Evolutionary conservation across 2,888 invertebrate genomes (phyloP), one percentile per base, ranked within the genome.

Genomic region (Lathronympha strigana): DNA sequence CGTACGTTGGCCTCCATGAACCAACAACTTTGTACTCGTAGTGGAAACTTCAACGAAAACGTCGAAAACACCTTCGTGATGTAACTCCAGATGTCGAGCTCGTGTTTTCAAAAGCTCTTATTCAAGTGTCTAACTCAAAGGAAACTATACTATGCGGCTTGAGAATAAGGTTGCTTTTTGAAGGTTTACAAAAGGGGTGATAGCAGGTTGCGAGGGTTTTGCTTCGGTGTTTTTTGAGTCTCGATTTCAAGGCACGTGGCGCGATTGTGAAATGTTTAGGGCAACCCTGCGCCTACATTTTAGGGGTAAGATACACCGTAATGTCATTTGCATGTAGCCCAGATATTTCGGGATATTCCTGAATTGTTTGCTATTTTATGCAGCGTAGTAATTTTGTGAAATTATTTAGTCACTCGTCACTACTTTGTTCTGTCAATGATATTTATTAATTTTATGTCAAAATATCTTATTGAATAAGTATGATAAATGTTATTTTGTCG

Each of bases 161-260:
- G n/a, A 4, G 0, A 17, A 45, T 6, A 57, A 45, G 55, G 57
- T 45, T 19, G 45, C n/a, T 19, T 31, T 57, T 45, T 9, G 57
- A 11, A 31, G 28, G 43, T 57, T 3, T 8, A n/a, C 9, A 31
- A 23, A 17, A 0, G n/a, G 13, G 4, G 31, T 43, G 43, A 45
- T 21, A 9, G 4, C 19, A 31, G 5, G 28, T 45, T 57, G 4
- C 28, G 57, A 21, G 11, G n/a, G 40, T 31, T 57, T 3, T 17
- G 17, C 5, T 13, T 13, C n/a, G 19, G 6, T 28, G 47, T 53
- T 31, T 50, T 38, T 54, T 54, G 43, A 57, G 64, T 53, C 60
- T 63, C 64, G 60, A 31, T 61, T 66, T 49, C 53, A 53, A 19
- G 58, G 49, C 36, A 66, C 66, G 61, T 66, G 60, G 45, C 33